A percentile compares a stretch with the other conserved stretches of the same genome.
phyloP scores from a whole-genome alignment of 2,797 vertebrate species.

The Enteromius unitaeniatus region DNA sequence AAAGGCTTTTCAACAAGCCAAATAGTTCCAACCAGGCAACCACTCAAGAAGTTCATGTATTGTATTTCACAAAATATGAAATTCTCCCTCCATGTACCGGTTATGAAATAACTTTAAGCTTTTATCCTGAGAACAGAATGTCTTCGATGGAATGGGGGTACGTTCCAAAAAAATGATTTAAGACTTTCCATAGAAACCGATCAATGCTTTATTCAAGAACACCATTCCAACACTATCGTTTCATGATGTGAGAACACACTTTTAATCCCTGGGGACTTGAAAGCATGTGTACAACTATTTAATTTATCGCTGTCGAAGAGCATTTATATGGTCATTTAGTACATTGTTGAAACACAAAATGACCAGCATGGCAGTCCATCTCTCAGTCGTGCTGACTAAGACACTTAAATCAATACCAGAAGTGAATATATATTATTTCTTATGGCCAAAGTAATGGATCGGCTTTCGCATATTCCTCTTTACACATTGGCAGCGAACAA shows the following conservation, averaged over 20 bases:
- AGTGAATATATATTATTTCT: slow-evolving; percentile 32
- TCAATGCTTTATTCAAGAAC: not conserved
- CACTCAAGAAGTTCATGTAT: slow-evolving; percentile 37
- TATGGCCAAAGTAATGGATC: slow-evolving; percentile 20
- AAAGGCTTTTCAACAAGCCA: slow-evolving; percentile 31
- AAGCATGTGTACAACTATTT: slow-evolving; percentile 66
- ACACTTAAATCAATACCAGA: slow-evolving; percentile 70
- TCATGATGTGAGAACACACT: slow-evolving; percentile 64
- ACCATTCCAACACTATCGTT: slow-evolving; percentile 3
- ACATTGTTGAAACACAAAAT: slow-evolving; percentile 61
- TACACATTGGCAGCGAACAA: slow-evolving; percentile 41
- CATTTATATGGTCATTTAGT: slow-evolving; percentile 62
- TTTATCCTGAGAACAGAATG: slow-evolving; percentile 29
- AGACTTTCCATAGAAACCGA: not conserved
- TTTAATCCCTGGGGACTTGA: slow-evolving; percentile 65
- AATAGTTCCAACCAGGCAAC: slow-evolving; percentile 10
- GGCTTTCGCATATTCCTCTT: slow-evolving; percentile 45
- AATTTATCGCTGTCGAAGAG: slow-evolving; percentile 72
- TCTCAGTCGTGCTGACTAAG: slow-evolving; percentile 55
- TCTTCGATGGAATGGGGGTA: slow-evolving; percentile 1
- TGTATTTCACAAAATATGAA: slow-evolving; percentile 27
- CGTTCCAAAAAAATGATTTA: not conserved
- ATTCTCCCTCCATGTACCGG: slow-evolving; percentile 9
- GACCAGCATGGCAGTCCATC: slow-evolving; percentile 56
- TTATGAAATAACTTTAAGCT: slow-evolving; percentile 17